Conservation (phyloP, 2,888 invertebrate genomes). For the Drosophila kuntzei region DNA sequence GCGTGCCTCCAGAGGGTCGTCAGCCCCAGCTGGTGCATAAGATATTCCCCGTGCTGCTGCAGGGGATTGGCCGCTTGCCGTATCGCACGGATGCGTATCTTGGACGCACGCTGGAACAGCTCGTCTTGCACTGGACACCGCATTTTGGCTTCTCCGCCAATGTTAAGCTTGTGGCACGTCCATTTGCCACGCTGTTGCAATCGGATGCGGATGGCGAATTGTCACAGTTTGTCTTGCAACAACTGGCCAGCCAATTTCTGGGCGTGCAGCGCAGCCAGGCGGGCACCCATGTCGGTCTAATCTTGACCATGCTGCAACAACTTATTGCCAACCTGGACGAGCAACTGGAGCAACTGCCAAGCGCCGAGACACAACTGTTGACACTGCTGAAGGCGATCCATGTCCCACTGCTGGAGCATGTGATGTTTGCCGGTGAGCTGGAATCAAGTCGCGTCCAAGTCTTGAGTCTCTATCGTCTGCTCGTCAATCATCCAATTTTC, state of each 20-base stretch:
- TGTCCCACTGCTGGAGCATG: constrained; percentile 82
- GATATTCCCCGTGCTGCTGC: constrained; percentile 86
- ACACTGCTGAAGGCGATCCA: constrained; percentile 78
- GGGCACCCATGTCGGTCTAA: constrained; percentile 79
- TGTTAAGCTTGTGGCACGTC: constrained; percentile 82
- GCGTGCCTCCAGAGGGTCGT: constrained; percentile 85
- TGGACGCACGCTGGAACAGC: constrained; percentile 86
- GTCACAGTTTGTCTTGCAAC: constrained; percentile 80
- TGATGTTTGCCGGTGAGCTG: constrained; percentile 85
- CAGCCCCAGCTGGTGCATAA: constrained; percentile 86
- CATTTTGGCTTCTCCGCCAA: constrained; percentile 82
- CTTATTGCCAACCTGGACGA: constrained; percentile 45
- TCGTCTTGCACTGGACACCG: constrained; percentile 86
- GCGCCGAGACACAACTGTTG: constrained; percentile 58
- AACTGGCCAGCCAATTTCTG: constrained; percentile 81
- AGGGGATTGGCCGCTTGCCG: constrained; percentile 86
- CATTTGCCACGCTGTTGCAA: constrained; percentile 79
- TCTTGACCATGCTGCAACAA: constrained; percentile 83
- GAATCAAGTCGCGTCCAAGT: constrained; percentile 81
- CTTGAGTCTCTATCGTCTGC: constrained; percentile 73
- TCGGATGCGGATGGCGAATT: constrained; percentile 72
- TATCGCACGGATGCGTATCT: constrained; percentile 86
- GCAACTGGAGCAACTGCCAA: constrained; percentile 5
- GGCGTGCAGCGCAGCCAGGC: constrained; percentile 83
- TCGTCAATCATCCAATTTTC: constrained; percentile 65